Percentiles rank a stretch among this genome's conserved stretches.
These are phyloP conservation scores for Torymus aiolomorphi DNA, from an alignment of 2,888 invertebrate species.

Conservation along the genomic window DNA sequence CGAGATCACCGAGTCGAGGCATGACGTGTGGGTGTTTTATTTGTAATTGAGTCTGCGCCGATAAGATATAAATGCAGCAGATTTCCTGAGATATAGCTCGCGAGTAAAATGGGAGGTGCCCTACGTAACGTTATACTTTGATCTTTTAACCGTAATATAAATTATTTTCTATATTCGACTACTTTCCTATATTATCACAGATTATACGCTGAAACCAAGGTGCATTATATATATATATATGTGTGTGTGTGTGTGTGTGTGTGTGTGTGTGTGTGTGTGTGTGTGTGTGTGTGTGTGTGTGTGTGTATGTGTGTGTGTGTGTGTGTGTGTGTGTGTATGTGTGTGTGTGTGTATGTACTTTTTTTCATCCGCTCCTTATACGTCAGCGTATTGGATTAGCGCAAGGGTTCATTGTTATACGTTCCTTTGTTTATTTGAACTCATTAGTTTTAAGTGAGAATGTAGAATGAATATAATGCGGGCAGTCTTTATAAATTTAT, in stretches of 20 bases:
- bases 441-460: neutral
- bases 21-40: constrained; percentile 13
- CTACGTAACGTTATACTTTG: constrained; percentile 11
- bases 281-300: no score
- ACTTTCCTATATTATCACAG: constrained; percentile 58
- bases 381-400: constrained; percentile 38
- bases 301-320: no score
- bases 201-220: constrained; percentile 47
- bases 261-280: no score
- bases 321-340: no score
- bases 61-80: no score
- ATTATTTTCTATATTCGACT: constrained; percentile 49
- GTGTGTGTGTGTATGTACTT: no score
- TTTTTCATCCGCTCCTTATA: constrained; percentile 15
- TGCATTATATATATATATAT: constrained; percentile 2
- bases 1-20: constrained; percentile 28
- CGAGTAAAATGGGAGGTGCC: neutral
- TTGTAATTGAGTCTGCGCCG: neutral
- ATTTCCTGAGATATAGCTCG: constrained; percentile 38
- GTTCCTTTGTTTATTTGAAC: neutral
- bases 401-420: constrained; percentile 29
- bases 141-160: constrained; percentile 13
- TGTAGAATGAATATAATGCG: neutral
- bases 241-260: no score
- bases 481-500: constrained; percentile 1